Conservation (phyloP, 1,140 invertebrate genomes). For the Macrostomum lignano region DNA sequence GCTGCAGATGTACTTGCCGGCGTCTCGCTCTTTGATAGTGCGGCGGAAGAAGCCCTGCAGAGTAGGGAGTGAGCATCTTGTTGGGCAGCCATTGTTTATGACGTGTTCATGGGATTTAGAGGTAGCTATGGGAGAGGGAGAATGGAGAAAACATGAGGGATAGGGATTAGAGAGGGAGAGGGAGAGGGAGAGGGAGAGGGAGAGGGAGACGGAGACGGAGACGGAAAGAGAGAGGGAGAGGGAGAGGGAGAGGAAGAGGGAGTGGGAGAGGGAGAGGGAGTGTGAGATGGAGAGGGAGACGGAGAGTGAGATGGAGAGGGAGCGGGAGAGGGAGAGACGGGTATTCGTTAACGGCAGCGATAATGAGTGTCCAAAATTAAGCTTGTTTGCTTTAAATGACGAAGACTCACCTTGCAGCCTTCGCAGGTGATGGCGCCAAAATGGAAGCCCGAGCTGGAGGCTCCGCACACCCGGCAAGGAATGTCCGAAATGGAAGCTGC, state of each 20-base stretch:
- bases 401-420: conserved; percentile 61
- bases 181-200: too few relatives aligned
- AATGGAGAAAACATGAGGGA: too few relatives aligned
- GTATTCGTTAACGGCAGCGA: too few relatives aligned
- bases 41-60: conserved; percentile 75
- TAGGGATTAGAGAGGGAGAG: too few relatives aligned
- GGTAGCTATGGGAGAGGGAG: not conserved
- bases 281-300: too few relatives aligned
- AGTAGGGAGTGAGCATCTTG: not conserved
- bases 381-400: too few relatives aligned
- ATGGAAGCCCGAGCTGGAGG: conserved; percentile 74
- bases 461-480: conserved; percentile 45
- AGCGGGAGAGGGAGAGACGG: too few relatives aligned
- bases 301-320: too few relatives aligned
- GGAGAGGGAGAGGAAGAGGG: conserved; percentile 4
- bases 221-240: too few relatives aligned
- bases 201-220: too few relatives aligned
- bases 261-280: conserved; percentile 12
- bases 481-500: conserved; percentile 13
- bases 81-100: not conserved
- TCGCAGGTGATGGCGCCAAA: conserved; percentile 86
- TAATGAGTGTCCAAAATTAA: too few relatives aligned
- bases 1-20: conserved; percentile 15
- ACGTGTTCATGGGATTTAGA: not conserved
- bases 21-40: conserved; percentile 57